phyloP scores from a whole-genome alignment of 2,888 invertebrate species.

The Sphecodes monilicornis region DNA sequence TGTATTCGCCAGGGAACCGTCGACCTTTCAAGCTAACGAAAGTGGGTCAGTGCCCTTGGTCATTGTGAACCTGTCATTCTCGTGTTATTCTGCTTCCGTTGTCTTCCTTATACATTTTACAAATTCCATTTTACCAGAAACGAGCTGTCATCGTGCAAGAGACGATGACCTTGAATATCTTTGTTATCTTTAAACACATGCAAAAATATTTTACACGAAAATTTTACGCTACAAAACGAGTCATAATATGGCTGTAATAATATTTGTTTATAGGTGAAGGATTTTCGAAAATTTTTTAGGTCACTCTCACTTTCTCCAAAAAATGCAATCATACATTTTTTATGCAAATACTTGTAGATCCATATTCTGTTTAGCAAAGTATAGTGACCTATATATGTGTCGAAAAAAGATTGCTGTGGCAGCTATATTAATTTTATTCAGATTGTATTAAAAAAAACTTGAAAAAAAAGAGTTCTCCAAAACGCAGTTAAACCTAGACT shows the following conservation, averaged over 20 bases:
- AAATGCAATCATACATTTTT: neutral
- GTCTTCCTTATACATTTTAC: neutral
- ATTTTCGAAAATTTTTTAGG: neutral
- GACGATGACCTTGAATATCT: neutral
- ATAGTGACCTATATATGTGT: too few relatives aligned
- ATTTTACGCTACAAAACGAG: too few relatives aligned
- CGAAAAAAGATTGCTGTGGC: too few relatives aligned
- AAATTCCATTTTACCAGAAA: neutral
- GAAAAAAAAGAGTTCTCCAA: too few relatives aligned
- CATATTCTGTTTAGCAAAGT: too few relatives aligned
- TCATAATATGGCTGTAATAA: neutral
- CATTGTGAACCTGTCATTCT: neutral
- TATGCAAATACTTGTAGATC: neutral
- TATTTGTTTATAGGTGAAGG: neutral
- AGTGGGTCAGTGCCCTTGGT: constrained; percentile 23
- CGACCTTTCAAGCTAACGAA: neutral
- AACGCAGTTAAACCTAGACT: too few relatives aligned
- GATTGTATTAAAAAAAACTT: too few relatives aligned
- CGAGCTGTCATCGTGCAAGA: neutral
- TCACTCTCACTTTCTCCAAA: neutral
- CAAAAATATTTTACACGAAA: neutral
- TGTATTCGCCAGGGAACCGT: neutral
- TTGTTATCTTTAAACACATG: too few relatives aligned
- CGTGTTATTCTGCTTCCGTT: neutral
- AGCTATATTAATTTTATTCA: too few relatives aligned